Evolutionary conservation across 2,888 invertebrate genomes (phyloP), one percentile per base, ranked within the genome.

Genomic region (Dyspetes luteomarginatus): DNA sequence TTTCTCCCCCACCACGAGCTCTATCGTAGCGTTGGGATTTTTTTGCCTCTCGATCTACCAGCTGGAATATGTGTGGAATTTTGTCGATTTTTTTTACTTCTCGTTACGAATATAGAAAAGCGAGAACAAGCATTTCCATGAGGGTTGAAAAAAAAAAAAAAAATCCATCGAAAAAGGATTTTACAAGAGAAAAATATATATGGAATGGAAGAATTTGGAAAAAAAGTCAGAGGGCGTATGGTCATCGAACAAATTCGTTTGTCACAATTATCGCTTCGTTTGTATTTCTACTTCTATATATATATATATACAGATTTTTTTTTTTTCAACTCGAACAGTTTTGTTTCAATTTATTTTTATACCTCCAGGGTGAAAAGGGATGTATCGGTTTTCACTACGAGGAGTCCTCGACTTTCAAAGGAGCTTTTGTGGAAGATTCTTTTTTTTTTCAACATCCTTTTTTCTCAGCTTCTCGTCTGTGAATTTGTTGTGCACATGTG

Each of bases 261-360:
- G 19, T 19, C 17, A 48, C 58, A 75, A 67, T 75, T 58, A 67
- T 58, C 36, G 30, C 22, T 30, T 24, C n/a, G 22, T 50, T 52
- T 65, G 22, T n/a, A 17, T 50, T 67, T 75, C 36, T 36, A 41
- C 26, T n/a, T 48, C 17, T 48, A 48, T 15, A 15, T 48, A 17
- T 15, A 12, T 50, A 48, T 12, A 15, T 15, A 7, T 5, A 22
- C 50, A 58, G 26, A 41, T 36, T 56, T 45, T 26, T 26, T 52
- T 48, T 9, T 69, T 45, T n/a, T 48, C 48, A 68, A n/a, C 62
- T 41, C 45, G 41, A 4, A 26, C 9, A 30, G 19, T 68, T 64
- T 74, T 26, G 28, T 60, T n/a, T 30, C 22, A n/a, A 48, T 71
- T 71, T 71, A 48, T 64, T 56, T 64, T 64, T 60, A 60, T 17